A percentile compares a stretch with the other conserved stretches of the same genome.
phyloP scores from a whole-genome alignment of 2,113 vertebrate genomes.

The Halichoeres trimaculatus region DNA sequence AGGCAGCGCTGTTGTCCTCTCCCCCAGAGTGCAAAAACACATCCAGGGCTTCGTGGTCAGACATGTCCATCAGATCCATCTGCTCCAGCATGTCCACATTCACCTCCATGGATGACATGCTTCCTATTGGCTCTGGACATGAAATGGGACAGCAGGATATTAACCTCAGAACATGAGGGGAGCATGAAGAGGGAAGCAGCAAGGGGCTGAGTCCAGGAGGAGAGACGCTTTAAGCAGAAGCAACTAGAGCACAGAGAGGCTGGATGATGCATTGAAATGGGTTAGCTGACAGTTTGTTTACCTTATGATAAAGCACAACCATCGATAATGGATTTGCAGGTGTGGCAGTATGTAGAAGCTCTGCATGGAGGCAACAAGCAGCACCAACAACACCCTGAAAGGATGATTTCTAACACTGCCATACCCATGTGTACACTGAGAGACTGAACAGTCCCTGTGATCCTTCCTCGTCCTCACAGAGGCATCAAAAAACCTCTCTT shows the following conservation, averaged over 20 bases:
- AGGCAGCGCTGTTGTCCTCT: conserved; percentile 88
- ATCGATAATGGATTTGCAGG: conserved; percentile 26
- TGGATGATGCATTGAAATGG: conserved; percentile 42
- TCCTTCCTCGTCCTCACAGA: too few relatives aligned
- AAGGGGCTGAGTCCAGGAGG: conserved; percentile 71
- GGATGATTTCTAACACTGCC: too few relatives aligned
- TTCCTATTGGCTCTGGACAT: conserved; percentile 92
- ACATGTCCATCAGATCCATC: conserved; percentile 98
- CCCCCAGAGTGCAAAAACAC: conserved; percentile 95
- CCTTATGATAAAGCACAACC: conserved; percentile 3
- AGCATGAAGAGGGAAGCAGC: conserved; percentile 21
- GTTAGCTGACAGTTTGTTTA: conserved; percentile 7
- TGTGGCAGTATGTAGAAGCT: conserved; percentile 5
- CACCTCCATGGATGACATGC: conserved; percentile 99
- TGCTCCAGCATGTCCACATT: conserved; percentile 98
- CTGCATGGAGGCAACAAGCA: conserved; percentile 14
- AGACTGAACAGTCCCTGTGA: too few relatives aligned
- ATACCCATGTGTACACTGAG: too few relatives aligned
- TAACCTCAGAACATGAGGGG: background rate
- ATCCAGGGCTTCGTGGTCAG: conserved; percentile 96
- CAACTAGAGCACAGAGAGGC: conserved; percentile 44
- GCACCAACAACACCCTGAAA: background rate
- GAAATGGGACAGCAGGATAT: conserved; percentile 22
- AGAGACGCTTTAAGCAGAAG: conserved; percentile 33
- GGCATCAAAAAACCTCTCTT: too few relatives aligned